Evolutionary conservation across 2,888 invertebrate species (phyloP).

Genomic region (Lottia scabra): DNA sequence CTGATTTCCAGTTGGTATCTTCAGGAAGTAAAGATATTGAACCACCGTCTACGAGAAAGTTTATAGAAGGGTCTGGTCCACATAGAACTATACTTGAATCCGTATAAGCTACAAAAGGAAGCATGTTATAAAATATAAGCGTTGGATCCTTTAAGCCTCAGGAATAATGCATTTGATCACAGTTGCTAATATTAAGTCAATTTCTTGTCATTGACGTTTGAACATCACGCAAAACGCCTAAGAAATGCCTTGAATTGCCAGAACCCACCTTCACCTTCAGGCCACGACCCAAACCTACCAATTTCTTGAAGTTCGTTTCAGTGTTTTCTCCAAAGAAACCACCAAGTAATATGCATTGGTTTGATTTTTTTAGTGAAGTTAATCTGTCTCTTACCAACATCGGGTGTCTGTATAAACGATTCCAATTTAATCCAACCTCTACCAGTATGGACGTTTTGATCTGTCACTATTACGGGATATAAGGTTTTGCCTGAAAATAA

Average conservation of each 20-base stretch:
- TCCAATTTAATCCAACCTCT: background rate
- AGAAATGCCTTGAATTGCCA: too few species aligned
- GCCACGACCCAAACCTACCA: too few species aligned
- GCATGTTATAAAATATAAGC: too few species aligned
- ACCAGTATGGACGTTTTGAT: background rate
- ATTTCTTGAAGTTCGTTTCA: too few species aligned
- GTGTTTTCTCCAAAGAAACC: too few species aligned
- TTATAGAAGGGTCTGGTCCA: background rate
- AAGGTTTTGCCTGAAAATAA: background rate
- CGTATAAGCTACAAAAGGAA: background rate
- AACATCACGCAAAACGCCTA: too few species aligned
- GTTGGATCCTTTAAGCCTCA: too few species aligned
- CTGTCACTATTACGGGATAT: background rate
- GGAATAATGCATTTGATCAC: too few species aligned
- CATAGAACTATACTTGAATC: background rate
- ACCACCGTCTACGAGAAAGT: constrained; percentile 13
- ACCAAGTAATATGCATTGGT: too few species aligned
- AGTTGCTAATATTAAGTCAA: background rate
- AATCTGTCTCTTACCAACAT: background rate
- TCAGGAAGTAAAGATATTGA: constrained; percentile 26
- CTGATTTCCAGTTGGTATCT: constrained; percentile 32
- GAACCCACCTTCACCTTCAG: too few species aligned
- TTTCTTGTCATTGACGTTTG: background rate
- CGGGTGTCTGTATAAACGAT: background rate
- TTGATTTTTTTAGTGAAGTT: too few species aligned